Percentiles rank a stretch among this genome's conserved stretches.
Conservation (phyloP, 2,888 invertebrate species). For the Eupithecia vulgata region DNA sequence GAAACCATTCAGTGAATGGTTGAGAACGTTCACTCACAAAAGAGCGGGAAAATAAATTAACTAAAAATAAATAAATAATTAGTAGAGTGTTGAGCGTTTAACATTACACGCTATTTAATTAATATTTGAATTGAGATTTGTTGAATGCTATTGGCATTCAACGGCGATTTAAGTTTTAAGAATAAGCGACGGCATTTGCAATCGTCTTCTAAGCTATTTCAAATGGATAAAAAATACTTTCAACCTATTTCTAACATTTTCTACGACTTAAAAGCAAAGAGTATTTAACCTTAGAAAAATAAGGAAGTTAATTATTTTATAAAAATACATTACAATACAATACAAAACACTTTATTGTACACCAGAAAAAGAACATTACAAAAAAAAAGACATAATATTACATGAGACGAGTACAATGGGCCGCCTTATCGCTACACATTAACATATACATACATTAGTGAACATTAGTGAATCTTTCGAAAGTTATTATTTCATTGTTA, state of each 20-base stretch:
- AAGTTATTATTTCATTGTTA: too few species aligned
- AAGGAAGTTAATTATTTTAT: neutral
- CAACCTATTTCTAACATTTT: neutral
- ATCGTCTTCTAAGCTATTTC: neutral
- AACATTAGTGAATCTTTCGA: too few species aligned
- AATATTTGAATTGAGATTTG: conserved; percentile 60
- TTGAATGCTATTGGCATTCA: conserved; percentile 24
- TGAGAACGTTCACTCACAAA: conserved; percentile 44
- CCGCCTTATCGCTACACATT: too few species aligned
- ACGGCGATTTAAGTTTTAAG: conserved; percentile 32
- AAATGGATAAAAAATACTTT: neutral
- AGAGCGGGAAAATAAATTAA: conserved; percentile 63
- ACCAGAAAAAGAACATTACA: too few species aligned
- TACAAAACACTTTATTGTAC: too few species aligned
- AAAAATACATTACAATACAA: too few species aligned
- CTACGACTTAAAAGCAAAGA: neutral
- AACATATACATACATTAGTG: too few species aligned
- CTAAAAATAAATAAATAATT: conserved; percentile 71
- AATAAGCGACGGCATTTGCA: conserved; percentile 16
- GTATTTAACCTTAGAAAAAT: neutral
- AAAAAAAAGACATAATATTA: too few species aligned
- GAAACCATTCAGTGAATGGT: conserved; percentile 35
- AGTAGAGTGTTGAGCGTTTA: conserved; percentile 76
- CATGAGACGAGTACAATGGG: too few species aligned
- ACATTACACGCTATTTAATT: conserved; percentile 61